phyloP scores from a whole-genome alignment of 2,113 vertebrate species.

The Protobothrops flavoviridis region DNA sequence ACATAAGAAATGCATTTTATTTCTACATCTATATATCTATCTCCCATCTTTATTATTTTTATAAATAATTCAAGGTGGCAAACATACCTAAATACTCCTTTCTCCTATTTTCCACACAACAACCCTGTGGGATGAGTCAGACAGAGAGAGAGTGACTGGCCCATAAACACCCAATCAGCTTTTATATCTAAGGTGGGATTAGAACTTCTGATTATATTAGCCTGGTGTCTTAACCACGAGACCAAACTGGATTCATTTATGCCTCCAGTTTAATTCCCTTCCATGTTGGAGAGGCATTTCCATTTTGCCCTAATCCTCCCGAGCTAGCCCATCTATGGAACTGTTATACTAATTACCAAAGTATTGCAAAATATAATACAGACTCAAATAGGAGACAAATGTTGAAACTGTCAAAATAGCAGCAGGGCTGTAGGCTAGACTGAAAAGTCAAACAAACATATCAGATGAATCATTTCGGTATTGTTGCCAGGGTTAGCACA shows the following conservation, averaged over 20 bases:
- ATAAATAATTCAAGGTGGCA: neutral
- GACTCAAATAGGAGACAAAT: neutral
- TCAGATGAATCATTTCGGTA: neutral
- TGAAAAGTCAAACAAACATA: neutral
- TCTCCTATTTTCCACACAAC: neutral
- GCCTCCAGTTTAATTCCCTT: neutral
- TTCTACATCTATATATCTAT: neutral
- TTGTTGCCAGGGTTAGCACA: neutral
- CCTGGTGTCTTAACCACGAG: neutral
- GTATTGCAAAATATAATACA: neutral
- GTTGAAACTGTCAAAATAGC: neutral
- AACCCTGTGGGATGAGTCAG: neutral
- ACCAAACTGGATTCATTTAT: neutral
- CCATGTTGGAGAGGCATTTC: neutral
- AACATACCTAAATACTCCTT: neutral
- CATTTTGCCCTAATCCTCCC: neutral
- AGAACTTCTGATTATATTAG: neutral
- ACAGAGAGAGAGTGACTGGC: neutral
- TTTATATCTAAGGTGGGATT: neutral
- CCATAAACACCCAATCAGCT: neutral
- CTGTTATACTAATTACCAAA: neutral
- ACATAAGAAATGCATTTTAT: neutral
- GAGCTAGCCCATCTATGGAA: neutral
- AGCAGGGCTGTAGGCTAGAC: neutral
- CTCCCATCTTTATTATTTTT: neutral